Evolutionary conservation across 2,113 vertebrate genomes (phyloP), one percentile per base, ranked within the genome.

Genomic region (Tenebrosternarchus preto): DNA sequence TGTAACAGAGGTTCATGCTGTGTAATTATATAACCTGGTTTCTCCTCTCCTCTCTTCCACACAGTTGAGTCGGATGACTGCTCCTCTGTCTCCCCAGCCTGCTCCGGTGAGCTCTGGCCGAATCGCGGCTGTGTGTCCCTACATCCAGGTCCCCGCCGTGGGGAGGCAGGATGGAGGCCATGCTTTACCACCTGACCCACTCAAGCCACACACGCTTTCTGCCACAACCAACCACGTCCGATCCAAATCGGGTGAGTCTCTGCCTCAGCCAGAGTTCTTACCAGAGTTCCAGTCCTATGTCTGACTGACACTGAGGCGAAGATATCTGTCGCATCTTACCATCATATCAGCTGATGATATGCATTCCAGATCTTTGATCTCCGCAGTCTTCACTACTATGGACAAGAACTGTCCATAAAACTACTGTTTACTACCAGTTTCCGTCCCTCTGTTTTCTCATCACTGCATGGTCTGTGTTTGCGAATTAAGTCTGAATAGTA

Each of bases 81-180:
- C 95, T 61, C 94, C 95, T 0, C 96, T 95, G 0, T 97, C 96
- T 0, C 96, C 97, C 0, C 97, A 98, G 83, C 94, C 95, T 0
- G 94, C 93, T 17, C 72, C 96, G 76, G 93, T 93, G 55, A 92
- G 93, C 4, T 93, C 96, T 3, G 96, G 97, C 82, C 94, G 98
- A 0, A 95, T 99, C 2, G 98, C 98, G 16, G 98, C 98, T 0
- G 98, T 99, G 24, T 98, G 96, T 19, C 98, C 97, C 2, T 98
- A 98, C 73, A 97, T 98, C 82, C 98, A 99, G 78, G 94, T 97
- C 66, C 97, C 79, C 24, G 25, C 96, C 1, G 94, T 93, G 67
- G 91, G 92, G 46, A 86, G 90, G 29, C 91, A 90, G 86, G 91
- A 94, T 5, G 89, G 90, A 24, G 93, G 92, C 85, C 95, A 92